Evolutionary conservation across 2,113 vertebrate genomes (phyloP).

Genomic region (Atrichornis clamosus): DNA sequence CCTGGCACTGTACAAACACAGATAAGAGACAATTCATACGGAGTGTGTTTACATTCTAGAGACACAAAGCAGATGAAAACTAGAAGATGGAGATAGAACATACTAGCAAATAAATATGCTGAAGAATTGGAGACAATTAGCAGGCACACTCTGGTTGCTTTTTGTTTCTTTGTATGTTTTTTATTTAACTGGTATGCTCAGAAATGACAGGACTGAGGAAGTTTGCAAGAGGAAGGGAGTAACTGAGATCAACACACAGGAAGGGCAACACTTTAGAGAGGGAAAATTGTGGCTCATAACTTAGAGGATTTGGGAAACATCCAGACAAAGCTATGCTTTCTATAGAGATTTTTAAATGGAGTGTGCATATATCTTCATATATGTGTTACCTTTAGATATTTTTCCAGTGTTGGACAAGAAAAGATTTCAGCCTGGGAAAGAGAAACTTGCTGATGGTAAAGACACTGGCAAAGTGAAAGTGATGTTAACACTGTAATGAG

Average conservation of each 20-base stretch:
- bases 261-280: neutral
- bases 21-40: conserved; percentile 57
- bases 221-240: conserved; percentile 41
- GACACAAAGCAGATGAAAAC: conserved; percentile 52
- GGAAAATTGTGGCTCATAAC: neutral
- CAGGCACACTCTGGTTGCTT: neutral
- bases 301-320: neutral
- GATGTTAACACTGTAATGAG: conserved; percentile 7
- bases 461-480: conserved; percentile 15
- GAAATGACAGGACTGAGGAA: neutral
- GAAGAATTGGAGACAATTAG: neutral
- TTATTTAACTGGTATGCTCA: neutral
- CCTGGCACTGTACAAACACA: conserved; percentile 61
- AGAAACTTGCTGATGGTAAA: conserved; percentile 8
- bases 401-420: neutral
- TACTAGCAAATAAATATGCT: conserved; percentile 20
- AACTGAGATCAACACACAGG: neutral
- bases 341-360: neutral
- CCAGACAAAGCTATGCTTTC: neutral
- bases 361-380: neutral
- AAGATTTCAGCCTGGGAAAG: neutral
- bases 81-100: neutral
- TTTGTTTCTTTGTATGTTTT: neutral
- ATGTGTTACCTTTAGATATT: neutral
- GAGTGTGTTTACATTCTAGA: conserved; percentile 20